These are phyloP conservation scores for Drosophila teissieri DNA, from an alignment of 1,140 invertebrate species.

Conservation along the genomic window DNA sequence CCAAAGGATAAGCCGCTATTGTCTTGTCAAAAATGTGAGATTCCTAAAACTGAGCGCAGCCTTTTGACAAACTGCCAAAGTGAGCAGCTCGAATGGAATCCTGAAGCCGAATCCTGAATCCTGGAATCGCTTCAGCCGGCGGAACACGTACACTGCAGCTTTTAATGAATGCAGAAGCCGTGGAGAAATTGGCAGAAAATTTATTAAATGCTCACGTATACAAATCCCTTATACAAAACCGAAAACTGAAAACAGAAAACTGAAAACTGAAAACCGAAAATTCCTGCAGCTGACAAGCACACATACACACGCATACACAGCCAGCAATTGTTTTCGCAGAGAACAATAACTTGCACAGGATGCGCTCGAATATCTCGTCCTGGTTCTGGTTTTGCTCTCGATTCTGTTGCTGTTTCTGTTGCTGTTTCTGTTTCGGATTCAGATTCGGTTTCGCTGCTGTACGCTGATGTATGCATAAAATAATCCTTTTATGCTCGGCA, in stretches of 20 bases:
- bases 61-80: constrained; percentile 19
- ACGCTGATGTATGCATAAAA: constrained; percentile 81
- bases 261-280: constrained; percentile 77
- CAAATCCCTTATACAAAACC: constrained; percentile 80
- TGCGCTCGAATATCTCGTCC: constrained; percentile 53
- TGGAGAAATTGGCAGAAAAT: constrained; percentile 77
- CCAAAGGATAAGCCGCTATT: constrained; percentile 27
- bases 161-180: constrained; percentile 70
- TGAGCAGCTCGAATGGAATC: constrained; percentile 6
- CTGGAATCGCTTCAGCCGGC: constrained; percentile 15
- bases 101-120: constrained; percentile 5
- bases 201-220: constrained; percentile 83
- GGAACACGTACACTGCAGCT: constrained; percentile 43
- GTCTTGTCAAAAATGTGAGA: constrained; percentile 32
- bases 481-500: constrained; percentile 79
- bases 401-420: constrained; percentile 30
- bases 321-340: constrained; percentile 74
- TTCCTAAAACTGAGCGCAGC: constrained; percentile 6
- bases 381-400: constrained; percentile 13
- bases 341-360: constrained; percentile 81
- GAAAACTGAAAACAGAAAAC: constrained; percentile 65
- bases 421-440: constrained; percentile 28
- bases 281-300: constrained; percentile 76
- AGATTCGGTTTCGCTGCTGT: constrained; percentile 14
- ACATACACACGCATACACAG: constrained; percentile 48